Base-by-base conservation (phyloP, 2,113 vertebrate species). In the Silurus asotus region DNA sequence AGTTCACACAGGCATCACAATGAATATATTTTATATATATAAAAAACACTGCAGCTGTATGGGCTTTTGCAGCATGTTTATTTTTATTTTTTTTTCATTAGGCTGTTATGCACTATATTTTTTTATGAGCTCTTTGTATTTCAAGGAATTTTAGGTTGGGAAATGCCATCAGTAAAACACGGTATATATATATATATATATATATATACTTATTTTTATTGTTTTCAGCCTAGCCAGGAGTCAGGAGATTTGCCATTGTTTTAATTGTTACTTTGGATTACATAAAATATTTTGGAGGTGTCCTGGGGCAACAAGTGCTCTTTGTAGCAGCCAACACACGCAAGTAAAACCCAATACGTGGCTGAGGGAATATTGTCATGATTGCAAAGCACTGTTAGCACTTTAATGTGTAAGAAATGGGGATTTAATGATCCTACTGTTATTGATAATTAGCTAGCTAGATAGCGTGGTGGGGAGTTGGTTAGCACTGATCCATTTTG, bases 1-100 rank as follows among this genome's bases (percentile, higher is more conserved):
- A 20, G 8, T 78, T 78, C 76, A 78, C 25, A 37, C 25, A 37
- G 76, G n/a, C 76, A 19, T 78, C 55, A 78, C 55, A 58, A 78
- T 37, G 14, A 78, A 28, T 78, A 77, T 56, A 56, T 77, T 17
- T 28, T 25, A 56, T 15, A 77, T 17, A 19, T 51, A 28, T 37
- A 37, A 37, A 37, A 37, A 37, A 28, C 5, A 51, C 72, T 51
- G 72, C 72, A 75, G 48, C 72, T 75, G 48, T 23, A 72, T 9
- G 61, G 62, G 65, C 13, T 69, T 23, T 51, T 20, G 17, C 8
- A 49, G 48, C 45, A 17, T 37, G 25, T 6, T 67, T 37, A 7
- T 48, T 8, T 45, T 17, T n/a, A n/a, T n/a, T n/a, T 49, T 25
- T 17, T 45, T 48, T 48, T 20, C 8, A 0, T 74, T 45, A 76